A percentile compares a stretch with the other conserved stretches of the same genome.
These are phyloP conservation scores for Pomatorhinus ruficollis DNA, from an alignment of 2,113 vertebrate species.

Conservation along the genomic window DNA sequence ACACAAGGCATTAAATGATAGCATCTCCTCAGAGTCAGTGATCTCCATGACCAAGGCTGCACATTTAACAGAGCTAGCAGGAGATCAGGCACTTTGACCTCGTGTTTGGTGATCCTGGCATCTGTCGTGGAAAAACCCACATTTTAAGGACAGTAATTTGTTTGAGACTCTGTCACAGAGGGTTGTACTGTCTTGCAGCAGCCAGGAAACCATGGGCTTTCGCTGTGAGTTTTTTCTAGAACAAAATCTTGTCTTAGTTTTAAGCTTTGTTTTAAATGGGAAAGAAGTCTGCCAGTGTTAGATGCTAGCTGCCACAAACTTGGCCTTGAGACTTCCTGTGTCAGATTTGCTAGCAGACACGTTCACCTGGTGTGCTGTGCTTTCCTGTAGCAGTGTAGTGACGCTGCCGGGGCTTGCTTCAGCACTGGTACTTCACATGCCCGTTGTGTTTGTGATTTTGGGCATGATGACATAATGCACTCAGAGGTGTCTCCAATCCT, in stretches of 20 bases:
- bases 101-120: not conserved
- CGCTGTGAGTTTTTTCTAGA: not conserved
- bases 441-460: rapidly evolving
- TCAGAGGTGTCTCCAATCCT: not conserved
- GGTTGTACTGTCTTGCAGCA: not conserved
- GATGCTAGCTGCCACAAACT: rapidly evolving
- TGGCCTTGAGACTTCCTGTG: not conserved
- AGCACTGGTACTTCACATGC: rapidly evolving
- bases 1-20: not conserved
- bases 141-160: not conserved
- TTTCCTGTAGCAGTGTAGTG: rapidly evolving
- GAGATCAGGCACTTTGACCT: not conserved
- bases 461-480: rapidly evolving
- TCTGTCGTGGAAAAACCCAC: rapidly evolving
- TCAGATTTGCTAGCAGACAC: rapidly evolving
- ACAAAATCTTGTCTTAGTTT: not conserved
- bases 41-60: rapidly evolving
- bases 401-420: not conserved
- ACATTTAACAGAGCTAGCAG: not conserved
- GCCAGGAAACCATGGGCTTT: rapidly evolving
- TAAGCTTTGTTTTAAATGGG: not conserved
- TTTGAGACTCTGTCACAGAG: not conserved
- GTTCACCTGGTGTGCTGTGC: rapidly evolving
- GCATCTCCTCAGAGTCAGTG: not conserved
- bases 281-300: not conserved